Conservation (phyloP, 2,797 vertebrate species). For the Halcyon chelicuti region DNA sequence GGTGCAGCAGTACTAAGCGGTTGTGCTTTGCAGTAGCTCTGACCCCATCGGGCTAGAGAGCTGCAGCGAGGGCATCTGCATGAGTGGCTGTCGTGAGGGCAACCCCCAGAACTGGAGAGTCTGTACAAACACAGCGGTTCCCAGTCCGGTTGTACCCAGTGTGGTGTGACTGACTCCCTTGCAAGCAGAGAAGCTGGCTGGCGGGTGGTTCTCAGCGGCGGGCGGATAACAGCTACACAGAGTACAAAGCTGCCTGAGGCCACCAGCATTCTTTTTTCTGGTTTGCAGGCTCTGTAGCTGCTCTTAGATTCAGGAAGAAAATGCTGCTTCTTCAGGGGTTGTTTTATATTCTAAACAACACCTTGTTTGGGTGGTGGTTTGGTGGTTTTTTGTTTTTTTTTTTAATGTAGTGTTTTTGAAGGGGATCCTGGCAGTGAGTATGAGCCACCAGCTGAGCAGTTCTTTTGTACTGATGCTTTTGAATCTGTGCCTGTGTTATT, state of each 20-base stretch:
- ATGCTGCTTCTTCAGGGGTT: background rate
- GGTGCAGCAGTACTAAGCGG: background rate
- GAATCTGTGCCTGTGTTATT: background rate
- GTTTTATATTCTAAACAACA: background rate
- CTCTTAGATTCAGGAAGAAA: background rate
- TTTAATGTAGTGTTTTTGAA: background rate
- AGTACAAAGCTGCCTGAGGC: background rate
- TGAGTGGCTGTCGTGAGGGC: background rate
- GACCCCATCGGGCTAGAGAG: background rate
- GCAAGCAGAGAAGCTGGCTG: background rate
- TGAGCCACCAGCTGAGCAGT: background rate
- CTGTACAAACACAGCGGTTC: fast-evolving
- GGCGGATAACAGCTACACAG: background rate
- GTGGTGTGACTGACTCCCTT: background rate
- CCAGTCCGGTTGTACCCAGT: background rate
- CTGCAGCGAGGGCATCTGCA: background rate
- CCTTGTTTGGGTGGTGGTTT: background rate
- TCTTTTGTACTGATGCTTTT: background rate
- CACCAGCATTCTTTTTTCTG: background rate
- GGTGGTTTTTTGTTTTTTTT: background rate
- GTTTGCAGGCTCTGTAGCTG: background rate
- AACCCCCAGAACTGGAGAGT: background rate
- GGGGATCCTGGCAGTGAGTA: background rate
- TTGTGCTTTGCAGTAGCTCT: background rate
- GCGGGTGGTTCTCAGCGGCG: fast-evolving